phyloP scores from a whole-genome alignment of 2,888 invertebrate species.

The Phengaris alcon region DNA sequence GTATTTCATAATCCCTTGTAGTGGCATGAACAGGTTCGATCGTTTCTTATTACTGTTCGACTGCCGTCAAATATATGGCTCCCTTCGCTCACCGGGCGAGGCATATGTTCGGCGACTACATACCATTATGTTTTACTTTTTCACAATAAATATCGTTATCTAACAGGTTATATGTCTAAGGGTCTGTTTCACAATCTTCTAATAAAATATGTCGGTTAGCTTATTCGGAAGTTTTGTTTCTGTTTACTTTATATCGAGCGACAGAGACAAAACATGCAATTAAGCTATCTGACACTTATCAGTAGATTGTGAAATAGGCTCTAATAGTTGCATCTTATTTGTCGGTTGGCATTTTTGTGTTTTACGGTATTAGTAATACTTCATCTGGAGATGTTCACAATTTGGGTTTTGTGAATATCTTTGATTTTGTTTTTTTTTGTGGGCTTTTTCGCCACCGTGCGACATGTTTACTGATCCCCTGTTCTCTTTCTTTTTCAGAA shows the following conservation, averaged over 20 bases:
- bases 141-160: slow-evolving; percentile 50
- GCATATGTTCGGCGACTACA: slow-evolving; percentile 46
- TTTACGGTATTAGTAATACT: slow-evolving; percentile 44
- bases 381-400: slow-evolving; percentile 50
- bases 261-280: no score
- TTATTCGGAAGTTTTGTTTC: no score
- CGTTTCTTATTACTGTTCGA: slow-evolving; percentile 48
- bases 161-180: slow-evolving; percentile 54
- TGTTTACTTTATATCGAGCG: no score
- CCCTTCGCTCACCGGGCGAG: slow-evolving; percentile 38
- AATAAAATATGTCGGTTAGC: no score
- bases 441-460: neutral
- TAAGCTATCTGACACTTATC: no score
- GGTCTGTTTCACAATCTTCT: no score
- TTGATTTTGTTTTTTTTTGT: slow-evolving; percentile 24
- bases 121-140: slow-evolving; percentile 42
- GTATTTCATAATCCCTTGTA: slow-evolving; percentile 71
- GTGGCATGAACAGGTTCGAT: slow-evolving; percentile 64
- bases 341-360: slow-evolving; percentile 61
- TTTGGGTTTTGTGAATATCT: slow-evolving; percentile 40
- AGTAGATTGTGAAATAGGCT: no score
- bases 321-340: slow-evolving; percentile 65
- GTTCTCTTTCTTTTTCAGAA: slow-evolving; percentile 84
- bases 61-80: slow-evolving; percentile 49
- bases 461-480: slow-evolving; percentile 42